Conservation (phyloP, 2,888 invertebrate species). For the Lycocerus yunnanus region DNA sequence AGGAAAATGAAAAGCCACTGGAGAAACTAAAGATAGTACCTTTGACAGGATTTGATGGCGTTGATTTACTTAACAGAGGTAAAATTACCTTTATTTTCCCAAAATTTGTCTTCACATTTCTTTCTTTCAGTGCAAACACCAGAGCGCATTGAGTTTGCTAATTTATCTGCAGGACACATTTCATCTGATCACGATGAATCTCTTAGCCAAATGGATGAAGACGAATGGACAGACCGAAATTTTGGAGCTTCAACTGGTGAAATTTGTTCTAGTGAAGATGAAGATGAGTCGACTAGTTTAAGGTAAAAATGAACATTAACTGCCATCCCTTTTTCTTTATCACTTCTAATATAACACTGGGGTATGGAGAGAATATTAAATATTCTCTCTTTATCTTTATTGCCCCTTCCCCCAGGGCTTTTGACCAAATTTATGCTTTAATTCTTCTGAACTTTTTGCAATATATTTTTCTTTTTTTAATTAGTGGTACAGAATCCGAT, state of each 20-base stretch:
- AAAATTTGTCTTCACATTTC: not conserved
- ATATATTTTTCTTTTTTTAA: slow-evolving; percentile 21
- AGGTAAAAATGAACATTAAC: slow-evolving; percentile 47
- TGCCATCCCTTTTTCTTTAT: no score
- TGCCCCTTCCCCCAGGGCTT: no score
- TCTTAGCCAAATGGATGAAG: slow-evolving; percentile 86
- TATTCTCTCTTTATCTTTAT: no score
- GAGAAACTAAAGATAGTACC: slow-evolving; percentile 59
- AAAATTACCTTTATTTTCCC: not conserved
- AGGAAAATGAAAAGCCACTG: slow-evolving; percentile 37
- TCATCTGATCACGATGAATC: slow-evolving; percentile 69
- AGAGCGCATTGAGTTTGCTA: slow-evolving; percentile 80
- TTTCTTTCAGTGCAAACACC: slow-evolving; percentile 65
- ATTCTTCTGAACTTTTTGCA: not conserved
- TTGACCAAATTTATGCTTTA: no score
- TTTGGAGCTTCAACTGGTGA: slow-evolving; percentile 81
- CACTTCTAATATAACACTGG: no score
- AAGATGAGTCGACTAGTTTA: slow-evolving; percentile 67
- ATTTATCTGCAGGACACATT: slow-evolving; percentile 61
- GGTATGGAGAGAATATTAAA: no score
- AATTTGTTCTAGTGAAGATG: slow-evolving; percentile 58
- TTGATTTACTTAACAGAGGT: slow-evolving; percentile 59
- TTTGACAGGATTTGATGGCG: slow-evolving; percentile 55
- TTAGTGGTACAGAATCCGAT: slow-evolving; percentile 64
- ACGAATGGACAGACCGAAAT: slow-evolving; percentile 94